phyloP scores from a whole-genome alignment of 2,888 invertebrate genomes.

The Miltochrista miniata region DNA sequence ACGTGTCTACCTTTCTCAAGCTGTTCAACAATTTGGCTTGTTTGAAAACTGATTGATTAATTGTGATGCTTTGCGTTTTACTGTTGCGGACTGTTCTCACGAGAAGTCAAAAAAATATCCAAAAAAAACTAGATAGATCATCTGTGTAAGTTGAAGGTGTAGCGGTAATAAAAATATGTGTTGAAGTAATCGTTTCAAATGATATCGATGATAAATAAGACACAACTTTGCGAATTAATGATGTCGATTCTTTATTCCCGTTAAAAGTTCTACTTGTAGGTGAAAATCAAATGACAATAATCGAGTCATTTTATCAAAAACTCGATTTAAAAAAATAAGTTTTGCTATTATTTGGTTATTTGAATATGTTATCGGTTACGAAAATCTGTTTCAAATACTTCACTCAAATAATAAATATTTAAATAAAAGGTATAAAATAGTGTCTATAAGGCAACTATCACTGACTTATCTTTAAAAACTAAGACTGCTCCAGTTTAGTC shows the following conservation, averaged over 20 bases:
- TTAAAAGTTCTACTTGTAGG: neutral
- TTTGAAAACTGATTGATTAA: conserved; percentile 35
- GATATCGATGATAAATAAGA: conserved; percentile 12
- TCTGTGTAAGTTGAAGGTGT: conserved; percentile 9
- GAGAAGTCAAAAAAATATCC: conserved; percentile 11
- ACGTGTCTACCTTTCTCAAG: conserved; percentile 18
- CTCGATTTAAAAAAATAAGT: neutral
- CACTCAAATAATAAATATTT: neutral
- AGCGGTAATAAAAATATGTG: conserved; percentile 7
- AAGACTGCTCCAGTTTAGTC: no score
- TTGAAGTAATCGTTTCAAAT: conserved; percentile 10
- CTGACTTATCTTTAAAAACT: no score
- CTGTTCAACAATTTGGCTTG: conserved; percentile 18
- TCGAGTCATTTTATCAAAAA: conserved; percentile 1
- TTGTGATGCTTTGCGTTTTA: conserved; percentile 30
- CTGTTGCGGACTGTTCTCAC: conserved; percentile 12
- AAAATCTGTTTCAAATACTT: neutral
- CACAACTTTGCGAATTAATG: neutral
- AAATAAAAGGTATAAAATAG: neutral
- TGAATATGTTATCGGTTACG: neutral
- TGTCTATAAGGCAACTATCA: neutral
- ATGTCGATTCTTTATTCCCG: neutral
- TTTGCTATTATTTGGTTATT: neutral
- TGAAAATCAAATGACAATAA: neutral
- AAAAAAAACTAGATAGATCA: conserved; percentile 30